Percentiles rank a stretch among this genome's conserved stretches.
phyloP scores from a whole-genome alignment of 1,140 invertebrate genomes.

The Megathymus violae region DNA sequence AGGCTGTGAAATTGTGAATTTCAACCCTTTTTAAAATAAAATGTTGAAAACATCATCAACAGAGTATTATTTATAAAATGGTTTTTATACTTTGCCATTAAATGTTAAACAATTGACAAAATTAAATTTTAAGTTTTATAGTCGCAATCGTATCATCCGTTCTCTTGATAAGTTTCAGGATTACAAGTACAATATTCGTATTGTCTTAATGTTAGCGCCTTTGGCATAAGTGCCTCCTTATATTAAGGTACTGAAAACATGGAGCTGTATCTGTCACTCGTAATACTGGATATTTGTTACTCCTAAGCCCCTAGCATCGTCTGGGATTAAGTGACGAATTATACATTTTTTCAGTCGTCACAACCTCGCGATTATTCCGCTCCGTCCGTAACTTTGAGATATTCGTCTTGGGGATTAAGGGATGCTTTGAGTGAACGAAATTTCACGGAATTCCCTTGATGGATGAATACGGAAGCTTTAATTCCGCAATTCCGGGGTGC shows the following conservation, averaged over 20 bases:
- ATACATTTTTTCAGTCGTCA: conserved; percentile 76
- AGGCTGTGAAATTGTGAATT: too few relatives aligned
- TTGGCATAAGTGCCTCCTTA: neutral
- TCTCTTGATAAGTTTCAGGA: neutral
- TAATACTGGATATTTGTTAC: conserved; percentile 74
- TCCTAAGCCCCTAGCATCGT: conserved; percentile 50
- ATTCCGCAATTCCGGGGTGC: conserved; percentile 69
- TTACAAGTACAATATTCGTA: neutral
- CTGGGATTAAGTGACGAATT: conserved; percentile 77
- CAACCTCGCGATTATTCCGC: conserved; percentile 73
- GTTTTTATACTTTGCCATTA: too few relatives aligned
- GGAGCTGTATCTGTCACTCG: conserved; percentile 54
- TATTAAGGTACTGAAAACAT: conserved; percentile 39
- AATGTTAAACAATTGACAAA: neutral
- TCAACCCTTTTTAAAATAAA: too few relatives aligned
- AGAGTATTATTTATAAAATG: too few relatives aligned
- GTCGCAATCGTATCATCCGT: neutral
- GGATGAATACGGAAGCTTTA: conserved; percentile 73
- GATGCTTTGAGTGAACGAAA: conserved; percentile 68
- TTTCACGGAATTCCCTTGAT: conserved; percentile 74
- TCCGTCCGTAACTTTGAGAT: conserved; percentile 74
- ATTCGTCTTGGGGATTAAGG: conserved; percentile 78
- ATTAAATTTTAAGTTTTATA: neutral
- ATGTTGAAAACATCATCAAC: too few relatives aligned
- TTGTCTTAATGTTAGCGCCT: neutral